Conservation (phyloP, 2,888 invertebrate genomes). For the Lumbricus terrestris region DNA sequence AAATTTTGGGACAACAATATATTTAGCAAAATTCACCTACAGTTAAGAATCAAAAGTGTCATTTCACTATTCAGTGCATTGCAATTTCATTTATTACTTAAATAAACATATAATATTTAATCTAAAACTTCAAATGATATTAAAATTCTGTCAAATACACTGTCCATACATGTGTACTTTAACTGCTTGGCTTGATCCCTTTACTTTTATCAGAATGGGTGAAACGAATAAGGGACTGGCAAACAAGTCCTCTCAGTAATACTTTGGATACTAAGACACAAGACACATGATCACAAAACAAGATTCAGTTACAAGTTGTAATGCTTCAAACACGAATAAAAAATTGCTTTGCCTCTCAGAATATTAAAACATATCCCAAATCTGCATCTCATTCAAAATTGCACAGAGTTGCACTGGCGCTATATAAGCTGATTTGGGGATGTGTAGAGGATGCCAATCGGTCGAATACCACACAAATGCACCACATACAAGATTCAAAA, state of each 20-base stretch:
- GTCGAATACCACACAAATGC: no score
- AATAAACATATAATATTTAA: background rate
- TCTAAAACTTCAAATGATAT: background rate
- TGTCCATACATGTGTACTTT: background rate
- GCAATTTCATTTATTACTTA: background rate
- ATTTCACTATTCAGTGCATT: no score
- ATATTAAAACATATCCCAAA: background rate
- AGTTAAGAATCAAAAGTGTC: no score
- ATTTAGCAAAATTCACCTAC: no score
- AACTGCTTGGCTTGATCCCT: background rate
- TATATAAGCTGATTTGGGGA: background rate
- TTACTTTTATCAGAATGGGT: background rate
- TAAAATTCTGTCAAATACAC: background rate
- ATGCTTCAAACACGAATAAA: background rate
- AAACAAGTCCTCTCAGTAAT: background rate
- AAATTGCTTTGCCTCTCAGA: background rate
- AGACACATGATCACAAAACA: background rate
- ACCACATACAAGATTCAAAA: no score
- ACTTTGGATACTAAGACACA: background rate
- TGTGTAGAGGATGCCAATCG: no score
- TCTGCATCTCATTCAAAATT: background rate
- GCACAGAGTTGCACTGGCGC: background rate
- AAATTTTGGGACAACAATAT: no score
- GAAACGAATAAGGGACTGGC: background rate
- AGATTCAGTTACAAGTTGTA: background rate